These are phyloP conservation scores for Melanotaenia duboulayi DNA, from an alignment of 2,113 vertebrate genomes.

Conservation along the genomic window DNA sequence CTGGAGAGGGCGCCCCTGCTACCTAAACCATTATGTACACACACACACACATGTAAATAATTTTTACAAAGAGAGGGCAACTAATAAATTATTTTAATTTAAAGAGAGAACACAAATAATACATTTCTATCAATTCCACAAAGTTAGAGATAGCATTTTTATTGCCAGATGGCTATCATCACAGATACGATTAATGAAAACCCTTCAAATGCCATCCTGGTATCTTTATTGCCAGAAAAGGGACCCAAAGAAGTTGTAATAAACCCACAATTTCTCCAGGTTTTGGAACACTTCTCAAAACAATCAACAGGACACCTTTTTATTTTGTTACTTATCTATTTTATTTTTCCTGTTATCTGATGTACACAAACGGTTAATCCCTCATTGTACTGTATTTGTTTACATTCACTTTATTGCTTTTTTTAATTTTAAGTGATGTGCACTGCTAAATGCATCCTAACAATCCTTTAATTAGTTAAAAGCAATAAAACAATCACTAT, in stretches of 20 bases:
- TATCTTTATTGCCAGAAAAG: slow-evolving; percentile 2
- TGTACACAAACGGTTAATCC: slow-evolving; percentile 3
- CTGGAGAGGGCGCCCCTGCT: slow-evolving; percentile 23
- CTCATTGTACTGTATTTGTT: slow-evolving; percentile 21
- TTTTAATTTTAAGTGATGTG: slow-evolving; percentile 18
- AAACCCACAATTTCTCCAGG: neutral
- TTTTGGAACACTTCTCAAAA: slow-evolving; percentile 12
- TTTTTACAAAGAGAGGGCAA: slow-evolving; percentile 36
- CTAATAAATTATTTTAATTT: slow-evolving; percentile 18
- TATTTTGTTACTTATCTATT: slow-evolving; percentile 1
- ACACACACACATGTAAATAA: slow-evolving; percentile 58
- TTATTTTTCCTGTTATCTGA: slow-evolving; percentile 12
- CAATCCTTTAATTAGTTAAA: neutral
- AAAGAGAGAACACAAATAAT: slow-evolving; percentile 9
- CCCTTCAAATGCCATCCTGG: slow-evolving; percentile 1
- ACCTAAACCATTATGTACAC: slow-evolving; percentile 53
- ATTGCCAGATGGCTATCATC: slow-evolving; percentile 36
- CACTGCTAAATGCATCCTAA: slow-evolving; percentile 23
- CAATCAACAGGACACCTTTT: slow-evolving; percentile 2
- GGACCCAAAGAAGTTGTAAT: neutral
- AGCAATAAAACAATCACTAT: slow-evolving; percentile 1
- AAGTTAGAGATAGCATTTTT: slow-evolving; percentile 37
- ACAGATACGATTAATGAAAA: slow-evolving; percentile 3
- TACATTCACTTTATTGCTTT: slow-evolving; percentile 15
- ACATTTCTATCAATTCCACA: slow-evolving; percentile 43